These are phyloP conservation scores for Macrotis lagotis DNA, from an alignment of 2,113 vertebrate genomes.

Conservation along the genomic window DNA sequence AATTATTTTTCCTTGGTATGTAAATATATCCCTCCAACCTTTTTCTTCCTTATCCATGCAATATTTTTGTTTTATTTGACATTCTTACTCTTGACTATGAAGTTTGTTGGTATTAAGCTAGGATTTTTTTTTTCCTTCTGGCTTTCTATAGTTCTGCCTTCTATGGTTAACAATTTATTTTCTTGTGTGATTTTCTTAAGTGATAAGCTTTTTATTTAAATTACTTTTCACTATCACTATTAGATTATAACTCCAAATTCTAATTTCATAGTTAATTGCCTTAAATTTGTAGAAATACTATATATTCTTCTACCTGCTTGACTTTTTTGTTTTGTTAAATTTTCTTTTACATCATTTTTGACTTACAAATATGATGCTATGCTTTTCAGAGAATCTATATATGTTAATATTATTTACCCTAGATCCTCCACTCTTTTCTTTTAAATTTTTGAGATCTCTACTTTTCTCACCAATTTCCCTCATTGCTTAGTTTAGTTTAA, in stretches of 20 bases:
- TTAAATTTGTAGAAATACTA: neutral
- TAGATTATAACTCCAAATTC: neutral
- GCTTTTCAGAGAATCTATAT: neutral
- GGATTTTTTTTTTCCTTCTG: neutral
- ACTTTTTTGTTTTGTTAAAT: neutral
- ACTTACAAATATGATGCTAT: neutral
- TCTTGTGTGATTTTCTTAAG: neutral
- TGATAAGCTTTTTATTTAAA: neutral
- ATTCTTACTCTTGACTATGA: neutral
- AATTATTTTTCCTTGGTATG: neutral
- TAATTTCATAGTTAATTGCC: neutral
- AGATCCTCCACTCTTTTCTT: neutral
- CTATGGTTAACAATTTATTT: neutral
- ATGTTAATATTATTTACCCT: neutral
- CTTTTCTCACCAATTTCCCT: neutral
- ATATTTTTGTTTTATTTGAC: neutral
- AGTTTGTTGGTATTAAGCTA: neutral
- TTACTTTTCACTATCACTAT: neutral
- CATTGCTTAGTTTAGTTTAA: neutral
- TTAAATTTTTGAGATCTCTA: neutral
- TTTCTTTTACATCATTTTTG: neutral
- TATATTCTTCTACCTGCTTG: neutral
- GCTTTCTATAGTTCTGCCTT: neutral
- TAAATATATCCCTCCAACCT: no score
- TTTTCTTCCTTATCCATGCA: neutral